phyloP scores from a whole-genome alignment of 1,140 invertebrate species.

The Potamilus streckersoni region DNA sequence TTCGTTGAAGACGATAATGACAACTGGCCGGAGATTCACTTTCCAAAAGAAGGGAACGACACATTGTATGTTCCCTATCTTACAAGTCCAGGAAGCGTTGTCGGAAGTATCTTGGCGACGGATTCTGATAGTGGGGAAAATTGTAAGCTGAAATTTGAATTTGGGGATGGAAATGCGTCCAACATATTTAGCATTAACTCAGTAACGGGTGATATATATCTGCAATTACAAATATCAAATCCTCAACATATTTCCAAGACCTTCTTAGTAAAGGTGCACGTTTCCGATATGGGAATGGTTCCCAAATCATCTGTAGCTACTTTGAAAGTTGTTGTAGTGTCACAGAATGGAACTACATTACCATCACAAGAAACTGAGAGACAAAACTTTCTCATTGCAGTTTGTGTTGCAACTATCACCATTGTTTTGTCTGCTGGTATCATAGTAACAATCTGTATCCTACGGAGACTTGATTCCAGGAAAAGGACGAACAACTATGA shows the following conservation, averaged over 20 bases:
- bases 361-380: background rate
- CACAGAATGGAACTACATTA: conserved; percentile 14
- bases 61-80: conserved; percentile 12
- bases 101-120: conserved; percentile 11
- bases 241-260: conserved; percentile 12
- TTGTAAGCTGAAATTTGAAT: conserved; percentile 16
- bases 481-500: conserved; percentile 7
- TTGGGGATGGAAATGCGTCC: conserved; percentile 11
- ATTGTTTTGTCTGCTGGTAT: conserved; percentile 23
- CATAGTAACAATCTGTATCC: conserved; percentile 30
- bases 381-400: conserved; percentile 28
- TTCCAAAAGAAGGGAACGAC: conserved; percentile 12
- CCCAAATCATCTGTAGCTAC: background rate
- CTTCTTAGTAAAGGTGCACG: conserved; percentile 10
- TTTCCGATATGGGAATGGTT: conserved; percentile 8
- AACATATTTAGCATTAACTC: conserved; percentile 22
- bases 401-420: conserved; percentile 13
- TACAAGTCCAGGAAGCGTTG: conserved; percentile 7
- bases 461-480: conserved; percentile 18
- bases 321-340: conserved; percentile 10
- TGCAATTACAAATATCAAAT: conserved; percentile 13
- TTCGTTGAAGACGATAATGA: conserved; percentile 29
- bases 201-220: conserved; percentile 8
- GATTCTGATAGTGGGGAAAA: conserved; percentile 23
- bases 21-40: conserved; percentile 15